Evolutionary conservation across 1,140 invertebrate species (phyloP).

Genomic region (Pollicipes pollicipes): DNA sequence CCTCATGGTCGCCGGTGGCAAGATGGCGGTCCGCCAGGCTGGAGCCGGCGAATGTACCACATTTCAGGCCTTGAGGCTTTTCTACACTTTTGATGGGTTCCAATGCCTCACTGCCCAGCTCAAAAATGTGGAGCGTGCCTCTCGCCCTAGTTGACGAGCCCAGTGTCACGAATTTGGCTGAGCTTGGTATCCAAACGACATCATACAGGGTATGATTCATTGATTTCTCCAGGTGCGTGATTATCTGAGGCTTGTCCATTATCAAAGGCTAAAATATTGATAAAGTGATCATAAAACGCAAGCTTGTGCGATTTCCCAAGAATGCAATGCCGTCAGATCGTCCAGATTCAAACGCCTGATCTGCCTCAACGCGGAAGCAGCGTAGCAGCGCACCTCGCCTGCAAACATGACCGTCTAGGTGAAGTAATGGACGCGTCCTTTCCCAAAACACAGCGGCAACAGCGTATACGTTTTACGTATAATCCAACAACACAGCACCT

Average conservation of each 20-base stretch:
- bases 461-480: no score
- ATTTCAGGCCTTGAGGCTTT: conserved; percentile 69
- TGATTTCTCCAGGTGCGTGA: conserved; percentile 64
- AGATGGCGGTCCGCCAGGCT: conserved; percentile 54
- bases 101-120: conserved; percentile 11
- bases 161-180: conserved; percentile 72
- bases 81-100: conserved; percentile 35
- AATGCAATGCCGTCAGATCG: no score
- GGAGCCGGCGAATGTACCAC: conserved; percentile 78
- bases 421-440: no score
- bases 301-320: no score
- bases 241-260: conserved; percentile 76
- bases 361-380: no score
- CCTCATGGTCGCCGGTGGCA: conserved; percentile 81
- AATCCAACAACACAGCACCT: no score
- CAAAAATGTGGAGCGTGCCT: conserved; percentile 34
- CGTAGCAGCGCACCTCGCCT: no score
- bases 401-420: no score
- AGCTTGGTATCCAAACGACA: conserved; percentile 83
- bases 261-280: no score
- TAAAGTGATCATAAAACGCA: no score
- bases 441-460: no score
- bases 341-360: no score
- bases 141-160: conserved; percentile 52
- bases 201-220: conserved; percentile 76